phyloP scores from a whole-genome alignment of 2,888 invertebrate genomes.

The Dioctria rufipes region DNA sequence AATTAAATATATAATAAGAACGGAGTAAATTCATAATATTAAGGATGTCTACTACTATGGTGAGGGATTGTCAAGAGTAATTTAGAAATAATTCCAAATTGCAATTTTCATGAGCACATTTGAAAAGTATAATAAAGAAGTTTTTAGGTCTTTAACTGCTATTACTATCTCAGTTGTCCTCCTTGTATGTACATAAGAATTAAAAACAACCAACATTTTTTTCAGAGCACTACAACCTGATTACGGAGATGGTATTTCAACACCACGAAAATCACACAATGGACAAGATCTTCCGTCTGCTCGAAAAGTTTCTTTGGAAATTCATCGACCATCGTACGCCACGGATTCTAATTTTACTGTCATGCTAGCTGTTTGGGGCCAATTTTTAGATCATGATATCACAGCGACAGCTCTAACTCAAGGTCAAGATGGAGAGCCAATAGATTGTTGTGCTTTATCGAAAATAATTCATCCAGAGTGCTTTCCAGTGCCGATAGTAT shows the following conservation, averaged over 20 bases:
- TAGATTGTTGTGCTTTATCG: slow-evolving; percentile 78
- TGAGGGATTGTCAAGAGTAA: no score
- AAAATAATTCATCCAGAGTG: slow-evolving; percentile 81
- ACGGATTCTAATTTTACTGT: slow-evolving; percentile 85
- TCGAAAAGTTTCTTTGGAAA: slow-evolving; percentile 80
- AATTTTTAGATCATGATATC: slow-evolving; percentile 90
- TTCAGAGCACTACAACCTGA: slow-evolving; percentile 77
- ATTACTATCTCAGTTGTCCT: no score
- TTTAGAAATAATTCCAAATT: no score
- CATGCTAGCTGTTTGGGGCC: slow-evolving; percentile 90
- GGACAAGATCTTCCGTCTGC: slow-evolving; percentile 80
- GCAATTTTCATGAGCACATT: no score
- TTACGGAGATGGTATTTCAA: slow-evolving; percentile 82
- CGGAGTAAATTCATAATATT: no score
- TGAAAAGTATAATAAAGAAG: no score
- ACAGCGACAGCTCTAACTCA: slow-evolving; percentile 86
- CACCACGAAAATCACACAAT: slow-evolving; percentile 75
- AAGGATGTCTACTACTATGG: no score
- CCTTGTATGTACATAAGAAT: no score
- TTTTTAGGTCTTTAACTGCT: no score
- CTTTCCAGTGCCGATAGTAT: slow-evolving; percentile 80
- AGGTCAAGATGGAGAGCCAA: slow-evolving; percentile 79
- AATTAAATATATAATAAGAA: no score
- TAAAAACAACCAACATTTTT: background rate
- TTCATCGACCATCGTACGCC: slow-evolving; percentile 82